A percentile compares a stretch with the other conserved stretches of the same genome.
phyloP scores from a whole-genome alignment of 2,888 invertebrate genomes.

The Harpalus rubripes region DNA sequence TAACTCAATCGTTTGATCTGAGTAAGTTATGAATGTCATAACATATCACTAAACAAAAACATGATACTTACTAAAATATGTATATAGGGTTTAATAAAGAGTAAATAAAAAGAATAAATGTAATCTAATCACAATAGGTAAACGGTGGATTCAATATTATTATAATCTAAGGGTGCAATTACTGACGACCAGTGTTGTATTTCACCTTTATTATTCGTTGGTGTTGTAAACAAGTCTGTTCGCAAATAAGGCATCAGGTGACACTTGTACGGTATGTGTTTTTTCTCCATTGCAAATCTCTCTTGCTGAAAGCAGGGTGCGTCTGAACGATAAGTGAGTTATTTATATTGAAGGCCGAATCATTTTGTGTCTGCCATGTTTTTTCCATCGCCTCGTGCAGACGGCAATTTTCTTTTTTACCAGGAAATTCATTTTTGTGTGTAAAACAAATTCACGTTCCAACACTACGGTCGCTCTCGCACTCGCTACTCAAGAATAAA shows the following conservation, averaged over 20 bases:
- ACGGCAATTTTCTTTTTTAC: slow-evolving; percentile 61
- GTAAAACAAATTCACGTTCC: slow-evolving; percentile 57
- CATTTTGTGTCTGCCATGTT: slow-evolving; percentile 58
- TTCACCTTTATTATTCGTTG: too few species aligned
- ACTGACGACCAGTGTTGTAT: too few species aligned
- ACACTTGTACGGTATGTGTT: slow-evolving; percentile 9
- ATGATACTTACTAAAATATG: too few species aligned
- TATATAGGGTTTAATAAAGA: too few species aligned
- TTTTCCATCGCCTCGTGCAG: slow-evolving; percentile 56
- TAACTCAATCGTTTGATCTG: too few species aligned
- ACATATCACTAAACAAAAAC: too few species aligned
- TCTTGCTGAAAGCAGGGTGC: slow-evolving; percentile 25
- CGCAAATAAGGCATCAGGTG: not conserved
- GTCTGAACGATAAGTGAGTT: slow-evolving; percentile 50
- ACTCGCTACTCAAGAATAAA: slow-evolving; percentile 54
- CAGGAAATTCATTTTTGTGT: slow-evolving; percentile 62
- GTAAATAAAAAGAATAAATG: too few species aligned
- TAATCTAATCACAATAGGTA: too few species aligned
- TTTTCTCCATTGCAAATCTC: slow-evolving; percentile 12
- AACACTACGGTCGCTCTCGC: slow-evolving; percentile 5
- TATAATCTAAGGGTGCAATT: too few species aligned
- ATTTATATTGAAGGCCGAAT: slow-evolving; percentile 59
- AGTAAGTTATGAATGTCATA: too few species aligned
- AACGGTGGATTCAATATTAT: too few species aligned
- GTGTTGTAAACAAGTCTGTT: too few species aligned